Percentiles rank a stretch among this genome's conserved stretches.
phyloP scores from a whole-genome alignment of 2,888 invertebrate species.

The Cataglyphis livida region DNA sequence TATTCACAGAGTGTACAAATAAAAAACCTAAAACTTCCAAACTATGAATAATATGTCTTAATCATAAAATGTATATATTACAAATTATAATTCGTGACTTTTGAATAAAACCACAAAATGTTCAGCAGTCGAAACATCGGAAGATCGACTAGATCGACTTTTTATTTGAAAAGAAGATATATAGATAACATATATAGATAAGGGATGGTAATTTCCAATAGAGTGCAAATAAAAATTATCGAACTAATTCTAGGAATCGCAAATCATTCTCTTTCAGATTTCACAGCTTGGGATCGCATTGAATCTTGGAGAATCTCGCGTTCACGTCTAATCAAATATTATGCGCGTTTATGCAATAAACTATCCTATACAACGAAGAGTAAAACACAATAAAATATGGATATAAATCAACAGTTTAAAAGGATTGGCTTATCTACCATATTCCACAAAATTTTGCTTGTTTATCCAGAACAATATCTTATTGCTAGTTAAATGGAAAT shows the following conservation, averaged over 20 bases:
- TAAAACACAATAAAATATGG: constrained; percentile 15
- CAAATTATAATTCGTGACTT: constrained; percentile 31
- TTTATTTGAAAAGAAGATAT: constrained; percentile 24
- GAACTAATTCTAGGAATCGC: constrained; percentile 6
- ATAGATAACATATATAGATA: constrained; percentile 8
- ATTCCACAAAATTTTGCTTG: background rate
- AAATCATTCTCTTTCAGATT: background rate
- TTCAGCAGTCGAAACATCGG: constrained; percentile 51
- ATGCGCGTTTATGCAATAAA: constrained; percentile 72
- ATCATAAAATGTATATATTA: constrained; percentile 47
- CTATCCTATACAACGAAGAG: constrained; percentile 9
- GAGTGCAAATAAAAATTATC: background rate
- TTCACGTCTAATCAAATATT: constrained; percentile 68
- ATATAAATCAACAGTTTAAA: background rate
- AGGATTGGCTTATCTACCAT: constrained; percentile 3
- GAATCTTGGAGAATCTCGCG: constrained; percentile 19
- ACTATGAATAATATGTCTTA: constrained; percentile 35
- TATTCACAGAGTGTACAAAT: constrained; percentile 76
- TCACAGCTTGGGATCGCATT: background rate
- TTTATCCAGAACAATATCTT: constrained; percentile 3
- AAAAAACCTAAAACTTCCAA: constrained; percentile 62
- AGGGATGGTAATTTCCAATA: background rate
- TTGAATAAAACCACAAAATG: constrained; percentile 19
- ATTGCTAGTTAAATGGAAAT: background rate
- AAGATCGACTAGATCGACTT: constrained; percentile 56